Evolutionary conservation across 2,113 vertebrate genomes (phyloP).

Genomic region (Anarhynchus alexandrinus): DNA sequence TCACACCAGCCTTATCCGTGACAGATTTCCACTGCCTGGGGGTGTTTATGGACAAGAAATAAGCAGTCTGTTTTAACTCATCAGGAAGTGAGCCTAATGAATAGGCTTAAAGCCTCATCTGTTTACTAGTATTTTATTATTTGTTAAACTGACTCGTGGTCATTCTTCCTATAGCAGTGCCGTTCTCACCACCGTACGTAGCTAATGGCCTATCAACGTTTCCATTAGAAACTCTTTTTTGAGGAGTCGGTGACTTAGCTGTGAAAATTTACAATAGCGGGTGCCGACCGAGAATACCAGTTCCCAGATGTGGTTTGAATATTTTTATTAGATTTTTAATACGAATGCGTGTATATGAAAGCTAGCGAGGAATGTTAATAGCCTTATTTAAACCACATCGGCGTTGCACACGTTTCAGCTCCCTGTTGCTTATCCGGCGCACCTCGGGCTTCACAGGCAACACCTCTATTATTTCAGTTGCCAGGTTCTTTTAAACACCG

Average conservation of each 20-base stretch:
- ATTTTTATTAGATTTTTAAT: constrained; percentile 37
- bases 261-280: background rate
- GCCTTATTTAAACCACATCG: constrained; percentile 5
- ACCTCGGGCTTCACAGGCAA: background rate
- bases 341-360: background rate
- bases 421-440: background rate
- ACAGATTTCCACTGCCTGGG: constrained; percentile 31
- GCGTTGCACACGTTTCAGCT: background rate
- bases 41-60: constrained; percentile 41
- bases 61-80: constrained; percentile 40
- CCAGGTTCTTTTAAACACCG: background rate
- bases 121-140: constrained; percentile 35
- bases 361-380: constrained; percentile 10
- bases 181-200: background rate
- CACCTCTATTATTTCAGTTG: background rate
- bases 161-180: background rate
- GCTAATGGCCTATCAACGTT: background rate
- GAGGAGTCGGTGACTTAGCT: background rate
- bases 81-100: constrained; percentile 56
- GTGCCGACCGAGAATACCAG: background rate
- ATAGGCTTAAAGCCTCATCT: constrained; percentile 60
- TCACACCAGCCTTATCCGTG: constrained; percentile 31
- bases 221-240: background rate
- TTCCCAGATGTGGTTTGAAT: constrained; percentile 24
- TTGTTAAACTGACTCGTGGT: constrained; percentile 12